Evolutionary conservation across 2,888 invertebrate genomes (phyloP).

Genomic region (Formica aserva): DNA sequence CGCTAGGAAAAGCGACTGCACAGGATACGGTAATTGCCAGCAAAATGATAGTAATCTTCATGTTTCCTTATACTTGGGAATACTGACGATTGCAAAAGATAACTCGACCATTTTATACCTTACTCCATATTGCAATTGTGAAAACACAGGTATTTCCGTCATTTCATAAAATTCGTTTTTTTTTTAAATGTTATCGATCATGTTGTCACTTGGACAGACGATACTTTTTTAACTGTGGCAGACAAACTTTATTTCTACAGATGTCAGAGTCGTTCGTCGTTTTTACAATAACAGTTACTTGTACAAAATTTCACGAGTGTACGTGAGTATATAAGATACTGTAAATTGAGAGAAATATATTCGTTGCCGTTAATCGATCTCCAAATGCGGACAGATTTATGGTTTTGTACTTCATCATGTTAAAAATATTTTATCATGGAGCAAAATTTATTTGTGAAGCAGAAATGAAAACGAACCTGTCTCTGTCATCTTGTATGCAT

Average conservation of each 20-base stretch:
- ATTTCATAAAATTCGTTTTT: slow-evolving; percentile 30
- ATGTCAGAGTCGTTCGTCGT: background rate
- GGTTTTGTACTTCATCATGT: background rate
- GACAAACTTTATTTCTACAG: slow-evolving; percentile 37
- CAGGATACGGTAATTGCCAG: slow-evolving; percentile 25
- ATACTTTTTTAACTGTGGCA: background rate
- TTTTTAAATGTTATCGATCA: slow-evolving; percentile 12
- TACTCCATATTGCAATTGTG: slow-evolving; percentile 55
- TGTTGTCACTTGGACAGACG: background rate
- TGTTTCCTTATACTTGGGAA: slow-evolving; percentile 48
- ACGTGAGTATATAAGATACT: slow-evolving; percentile 7
- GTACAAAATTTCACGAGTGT: background rate
- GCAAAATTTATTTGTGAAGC: background rate
- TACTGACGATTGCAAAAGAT: background rate
- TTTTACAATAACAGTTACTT: background rate
- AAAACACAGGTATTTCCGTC: slow-evolving; percentile 55
- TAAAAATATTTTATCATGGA: background rate
- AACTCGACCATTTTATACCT: slow-evolving; percentile 55
- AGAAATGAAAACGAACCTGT: background rate
- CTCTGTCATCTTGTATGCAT: background rate
- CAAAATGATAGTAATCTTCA: slow-evolving; percentile 55
- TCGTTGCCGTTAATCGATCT: background rate
- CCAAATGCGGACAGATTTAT: slow-evolving; percentile 9
- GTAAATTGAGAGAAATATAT: background rate
- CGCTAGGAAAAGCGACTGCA: slow-evolving; percentile 17